Conservation (phyloP, 1,140 invertebrate genomes). For the Heliconius hewitsoni region DNA sequence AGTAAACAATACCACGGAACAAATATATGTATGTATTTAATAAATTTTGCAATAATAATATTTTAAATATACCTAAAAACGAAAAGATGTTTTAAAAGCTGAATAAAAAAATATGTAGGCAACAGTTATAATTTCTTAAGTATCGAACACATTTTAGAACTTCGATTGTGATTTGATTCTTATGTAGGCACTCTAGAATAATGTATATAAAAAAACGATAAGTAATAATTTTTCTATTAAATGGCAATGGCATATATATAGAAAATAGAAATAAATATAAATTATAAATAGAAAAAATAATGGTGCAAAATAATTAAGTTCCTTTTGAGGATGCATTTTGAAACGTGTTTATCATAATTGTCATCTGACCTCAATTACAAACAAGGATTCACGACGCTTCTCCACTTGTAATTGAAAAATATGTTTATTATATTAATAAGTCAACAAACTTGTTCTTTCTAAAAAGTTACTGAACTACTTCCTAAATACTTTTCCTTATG, state of each 20-base stretch:
- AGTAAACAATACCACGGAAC: too few species aligned
- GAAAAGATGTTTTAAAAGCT: too few species aligned
- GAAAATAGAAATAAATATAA: too few species aligned
- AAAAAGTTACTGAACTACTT: slow-evolving; percentile 18
- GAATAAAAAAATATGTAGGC: too few species aligned
- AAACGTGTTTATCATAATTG: background rate
- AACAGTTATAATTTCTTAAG: too few species aligned
- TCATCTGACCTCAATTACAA: background rate
- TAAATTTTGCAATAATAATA: too few species aligned
- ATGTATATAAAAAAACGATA: too few species aligned
- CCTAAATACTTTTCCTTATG: slow-evolving; percentile 10
- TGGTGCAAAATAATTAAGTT: background rate
- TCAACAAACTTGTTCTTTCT: background rate
- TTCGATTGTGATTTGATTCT: background rate
- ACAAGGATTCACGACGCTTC: background rate
- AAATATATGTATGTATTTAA: too few species aligned
- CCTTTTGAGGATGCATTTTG: background rate
- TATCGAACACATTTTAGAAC: background rate
- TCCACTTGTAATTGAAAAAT: background rate
- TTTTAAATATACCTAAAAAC: too few species aligned
- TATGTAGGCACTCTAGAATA: too few species aligned
- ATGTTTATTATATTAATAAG: background rate
- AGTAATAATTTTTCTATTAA: too few species aligned
- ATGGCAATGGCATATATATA: background rate
- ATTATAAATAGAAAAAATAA: background rate